phyloP scores from a whole-genome alignment of 2,888 invertebrate genomes.

The Amphimallon solstitiale region DNA sequence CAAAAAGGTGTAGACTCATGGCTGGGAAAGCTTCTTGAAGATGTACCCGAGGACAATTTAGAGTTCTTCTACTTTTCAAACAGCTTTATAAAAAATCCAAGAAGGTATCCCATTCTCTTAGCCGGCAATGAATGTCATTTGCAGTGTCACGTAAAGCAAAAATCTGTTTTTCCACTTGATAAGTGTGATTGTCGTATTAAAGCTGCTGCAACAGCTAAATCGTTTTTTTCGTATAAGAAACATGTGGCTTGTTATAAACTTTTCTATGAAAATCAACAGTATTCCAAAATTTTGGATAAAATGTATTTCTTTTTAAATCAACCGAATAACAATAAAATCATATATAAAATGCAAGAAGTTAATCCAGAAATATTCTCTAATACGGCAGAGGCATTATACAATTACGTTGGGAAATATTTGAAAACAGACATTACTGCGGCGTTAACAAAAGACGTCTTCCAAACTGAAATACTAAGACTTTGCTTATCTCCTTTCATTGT shows the following conservation, averaged over 20 bases:
- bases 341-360: neutral
- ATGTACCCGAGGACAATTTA: neutral
- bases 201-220: too few relatives aligned
- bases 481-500: constrained; percentile 4
- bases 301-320: neutral
- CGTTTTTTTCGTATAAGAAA: too few relatives aligned
- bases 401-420: neutral
- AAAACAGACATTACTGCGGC: neutral
- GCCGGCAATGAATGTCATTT: neutral
- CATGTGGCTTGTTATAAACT: neutral
- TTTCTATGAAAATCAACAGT: neutral
- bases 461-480: constrained; percentile 5
- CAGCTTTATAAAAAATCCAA: neutral
- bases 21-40: neutral
- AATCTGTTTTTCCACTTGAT: constrained; percentile 1
- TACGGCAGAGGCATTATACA: neutral
- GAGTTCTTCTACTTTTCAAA: constrained; percentile 13
- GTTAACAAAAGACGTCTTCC: constrained; percentile 1
- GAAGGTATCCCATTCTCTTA: neutral
- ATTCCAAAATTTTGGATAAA: constrained; percentile 8
- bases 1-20: neutral
- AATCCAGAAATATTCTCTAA: neutral
- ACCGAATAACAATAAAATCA: neutral
- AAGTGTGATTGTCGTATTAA: too few relatives aligned
- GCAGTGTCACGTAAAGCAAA: neutral